Percentiles rank a stretch among this genome's conserved stretches.
Conservation (phyloP, 2,113 vertebrate genomes). For the Puffinus mauretanicus region DNA sequence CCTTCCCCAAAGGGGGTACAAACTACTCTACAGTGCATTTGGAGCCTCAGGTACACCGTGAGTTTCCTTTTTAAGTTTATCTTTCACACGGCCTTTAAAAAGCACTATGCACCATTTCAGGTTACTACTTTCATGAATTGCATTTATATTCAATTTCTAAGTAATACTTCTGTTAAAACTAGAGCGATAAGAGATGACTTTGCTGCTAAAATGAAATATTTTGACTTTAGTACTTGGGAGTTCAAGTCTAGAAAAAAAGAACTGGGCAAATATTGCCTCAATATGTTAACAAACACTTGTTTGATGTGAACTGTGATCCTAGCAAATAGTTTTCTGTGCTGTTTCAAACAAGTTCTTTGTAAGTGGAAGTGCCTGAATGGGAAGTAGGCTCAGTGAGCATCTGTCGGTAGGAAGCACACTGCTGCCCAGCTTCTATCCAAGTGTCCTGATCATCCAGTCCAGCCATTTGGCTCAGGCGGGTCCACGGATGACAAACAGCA, state of each 20-base stretch:
- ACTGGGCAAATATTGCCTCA: background rate
- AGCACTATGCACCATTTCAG: background rate
- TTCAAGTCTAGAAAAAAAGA: background rate
- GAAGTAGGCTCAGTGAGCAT: background rate
- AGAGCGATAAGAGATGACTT: background rate
- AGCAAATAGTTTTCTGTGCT: background rate
- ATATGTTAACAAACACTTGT: background rate
- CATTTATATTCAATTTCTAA: background rate
- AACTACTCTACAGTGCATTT: background rate
- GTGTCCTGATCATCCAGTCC: background rate
- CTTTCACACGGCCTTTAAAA: background rate
- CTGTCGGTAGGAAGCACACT: background rate
- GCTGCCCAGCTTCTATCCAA: background rate
- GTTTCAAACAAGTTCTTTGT: background rate
- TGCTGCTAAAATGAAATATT: background rate
- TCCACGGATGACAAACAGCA: background rate
- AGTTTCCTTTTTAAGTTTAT: background rate
- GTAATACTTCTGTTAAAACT: background rate
- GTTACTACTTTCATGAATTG: background rate
- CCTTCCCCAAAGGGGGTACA: accelerated
- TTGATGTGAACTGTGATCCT: background rate
- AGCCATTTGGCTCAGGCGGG: accelerated
- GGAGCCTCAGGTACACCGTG: background rate
- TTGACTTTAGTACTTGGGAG: background rate
- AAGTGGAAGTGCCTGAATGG: background rate